These are phyloP conservation scores for Ophioderma brevispina DNA, from an alignment of 35 echinoderm and acorn worm species.

Conservation along the genomic window DNA sequence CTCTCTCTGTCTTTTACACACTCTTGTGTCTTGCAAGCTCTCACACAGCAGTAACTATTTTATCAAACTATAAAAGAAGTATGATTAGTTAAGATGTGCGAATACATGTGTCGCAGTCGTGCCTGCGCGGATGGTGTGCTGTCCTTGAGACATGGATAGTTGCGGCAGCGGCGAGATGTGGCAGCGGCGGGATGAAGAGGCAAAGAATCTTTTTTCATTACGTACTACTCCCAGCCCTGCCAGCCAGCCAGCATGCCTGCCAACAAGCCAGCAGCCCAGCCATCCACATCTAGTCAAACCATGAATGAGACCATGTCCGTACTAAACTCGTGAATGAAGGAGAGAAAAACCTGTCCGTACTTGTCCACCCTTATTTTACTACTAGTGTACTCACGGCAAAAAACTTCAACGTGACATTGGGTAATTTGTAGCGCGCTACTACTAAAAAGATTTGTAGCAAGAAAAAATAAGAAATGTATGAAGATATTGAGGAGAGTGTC, in stretches of 20 bases:
- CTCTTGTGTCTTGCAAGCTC: too few species aligned
- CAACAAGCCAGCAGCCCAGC: neutral
- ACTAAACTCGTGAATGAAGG: neutral
- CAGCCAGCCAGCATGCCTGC: too few species aligned
- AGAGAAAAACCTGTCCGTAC: neutral
- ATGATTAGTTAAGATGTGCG: too few species aligned
- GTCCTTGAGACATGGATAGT: neutral
- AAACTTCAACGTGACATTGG: neutral
- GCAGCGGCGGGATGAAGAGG: neutral
- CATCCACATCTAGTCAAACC: neutral
- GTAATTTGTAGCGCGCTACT: neutral
- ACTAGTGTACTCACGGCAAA: neutral
- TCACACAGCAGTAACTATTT: too few species aligned
- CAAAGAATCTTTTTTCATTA: neutral
- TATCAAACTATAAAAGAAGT: too few species aligned
- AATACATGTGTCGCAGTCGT: neutral
- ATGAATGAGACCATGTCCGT: constrained; percentile 5
- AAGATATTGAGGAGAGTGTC: neutral
- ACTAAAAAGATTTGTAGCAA: constrained; percentile 8
- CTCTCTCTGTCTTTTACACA: neutral
- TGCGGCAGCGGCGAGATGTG: neutral
- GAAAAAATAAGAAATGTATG: constrained; percentile 3
- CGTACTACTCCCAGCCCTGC: too few species aligned
- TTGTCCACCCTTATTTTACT: neutral
- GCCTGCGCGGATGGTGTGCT: neutral